A percentile compares a stretch with the other conserved stretches of the same genome.
Conservation (phyloP, 2,888 invertebrate genomes). For the Elmis aenea region DNA sequence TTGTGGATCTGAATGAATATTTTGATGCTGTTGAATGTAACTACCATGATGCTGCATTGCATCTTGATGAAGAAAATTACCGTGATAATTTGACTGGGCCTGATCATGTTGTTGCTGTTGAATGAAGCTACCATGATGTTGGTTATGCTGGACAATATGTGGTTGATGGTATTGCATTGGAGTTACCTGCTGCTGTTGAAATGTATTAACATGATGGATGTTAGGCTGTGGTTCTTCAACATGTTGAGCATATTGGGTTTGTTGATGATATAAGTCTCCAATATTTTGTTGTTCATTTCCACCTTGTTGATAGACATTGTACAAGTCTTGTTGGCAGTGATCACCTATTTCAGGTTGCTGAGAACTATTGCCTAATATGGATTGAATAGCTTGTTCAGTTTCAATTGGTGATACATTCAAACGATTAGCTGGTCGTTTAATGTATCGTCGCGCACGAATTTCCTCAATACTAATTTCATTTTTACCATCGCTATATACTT, state of each 20-base stretch:
- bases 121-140: background rate
- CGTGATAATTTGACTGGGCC: background rate
- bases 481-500: conserved; percentile 56
- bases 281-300: no score
- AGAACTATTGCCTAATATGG: conserved; percentile 19
- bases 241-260: conserved; percentile 4
- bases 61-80: background rate
- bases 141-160: background rate
- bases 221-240: no score
- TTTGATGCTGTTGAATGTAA: background rate
- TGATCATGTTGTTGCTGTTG: background rate
- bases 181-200: background rate
- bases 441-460: conserved; percentile 59
- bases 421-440: conserved; percentile 22
- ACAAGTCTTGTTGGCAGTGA: no score
- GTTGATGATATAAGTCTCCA: conserved; percentile 7
- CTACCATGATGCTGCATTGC: background rate
- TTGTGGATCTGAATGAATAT: background rate
- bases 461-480: conserved; percentile 76
- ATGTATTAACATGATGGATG: no score
- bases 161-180: background rate
- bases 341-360: conserved; percentile 1
- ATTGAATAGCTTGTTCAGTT: conserved; percentile 28
- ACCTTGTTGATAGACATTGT: no score
- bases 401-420: conserved; percentile 22